Base-by-base conservation (phyloP, 2,113 vertebrate genomes). In the Procapra przewalskii region DNA sequence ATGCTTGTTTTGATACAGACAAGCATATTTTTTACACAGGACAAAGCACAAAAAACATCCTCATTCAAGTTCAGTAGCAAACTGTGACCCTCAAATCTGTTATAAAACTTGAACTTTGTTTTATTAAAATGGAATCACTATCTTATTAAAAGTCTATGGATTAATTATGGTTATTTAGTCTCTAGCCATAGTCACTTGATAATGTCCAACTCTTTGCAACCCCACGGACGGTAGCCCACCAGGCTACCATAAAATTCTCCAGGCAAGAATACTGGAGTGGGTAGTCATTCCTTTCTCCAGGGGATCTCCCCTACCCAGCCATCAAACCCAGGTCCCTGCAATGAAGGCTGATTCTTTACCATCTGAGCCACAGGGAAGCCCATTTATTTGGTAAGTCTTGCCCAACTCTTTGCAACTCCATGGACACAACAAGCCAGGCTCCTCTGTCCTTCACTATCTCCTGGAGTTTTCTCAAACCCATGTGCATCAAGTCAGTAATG, bases 121-220 rank as follows among this genome's bases (percentile, higher is more conserved):
- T 86, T 15, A 48, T 40, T 67, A 23, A 94, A 94, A 86, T 19
- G n/a, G 33, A 89, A 91, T n/a, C 19, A 60, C 7, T 45, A 14
- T 75, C 6, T 55, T 84, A 67, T 83, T 75, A 11, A 64, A 86
- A 88, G 12, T 57, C n/a, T n/a, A n/a, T 52, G 21, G 19, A 75
- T 40, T 75, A 23, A 75, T 75, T 25, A 40, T 40, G 10, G 67
- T 13, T 40, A 25, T 75, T 40, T 40, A 75, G 67, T 40, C 0
- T 0, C 6, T 75, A 75, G 67, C 0, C 3, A 14, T 43, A 77
- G 23, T 77, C 1, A 43, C 6, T 27, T 0, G 0, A 23, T 77
- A 40, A 43, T 4, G 23, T 14, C 71, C 0, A 6, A 43, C 21
- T 77, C 11, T 75, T 75, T 77, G 23, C 23, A 27, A 43, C 71